Evolutionary conservation across 2,797 vertebrate species (phyloP), one percentile per base, ranked within the genome.

Genomic region (Acanthurus lineatus): DNA sequence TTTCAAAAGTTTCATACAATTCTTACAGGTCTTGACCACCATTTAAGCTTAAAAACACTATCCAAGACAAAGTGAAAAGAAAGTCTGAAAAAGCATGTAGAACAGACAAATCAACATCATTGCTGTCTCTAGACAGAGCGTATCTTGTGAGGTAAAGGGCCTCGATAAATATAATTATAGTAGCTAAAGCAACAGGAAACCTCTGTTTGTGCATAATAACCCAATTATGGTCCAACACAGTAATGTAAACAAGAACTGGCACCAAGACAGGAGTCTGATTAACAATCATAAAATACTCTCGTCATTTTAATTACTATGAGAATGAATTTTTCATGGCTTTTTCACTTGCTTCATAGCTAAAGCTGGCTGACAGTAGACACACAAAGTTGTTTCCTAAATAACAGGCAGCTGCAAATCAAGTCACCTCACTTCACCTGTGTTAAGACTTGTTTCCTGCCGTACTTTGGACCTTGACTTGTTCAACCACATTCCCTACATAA

Each of bases 121-220:
- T 25, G 25, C 25, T 25, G 25, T 25, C 25, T 25, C 25, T 25
- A 25, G 25, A 25, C 25, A 25, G 25, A 25, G 25, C 2, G 25
- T 25, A 25, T 25, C 59, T 51, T 17, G n/a, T 45, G n/a, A 77
- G 47, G 51, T 59, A 57, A 81, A 70, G 66, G 40, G 35, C 60
- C 68, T 68, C 44, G 75, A 82, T 60, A n/a, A 79, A 69, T 51
- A 72, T 81, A 74, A 67, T 73, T 57, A 57, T 60, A 69, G 14
- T 60, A 64, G 61, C 62, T 56, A 38, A 48, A 86, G 71, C 59
- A 87, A 64, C 77, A 87, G 77, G 84, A 82, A 78, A 56, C 59
- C 35, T 77, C 69, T 88, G 82, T 89, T 89, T 87, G 85, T 84
- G 79, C 49, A 78, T 69, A 84, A 89, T 84, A 86, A 89, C 76